These are phyloP conservation scores for Caenorhabditis briggsae DNA, from an alignment of 1,140 invertebrate genomes.

Conservation along the genomic window DNA sequence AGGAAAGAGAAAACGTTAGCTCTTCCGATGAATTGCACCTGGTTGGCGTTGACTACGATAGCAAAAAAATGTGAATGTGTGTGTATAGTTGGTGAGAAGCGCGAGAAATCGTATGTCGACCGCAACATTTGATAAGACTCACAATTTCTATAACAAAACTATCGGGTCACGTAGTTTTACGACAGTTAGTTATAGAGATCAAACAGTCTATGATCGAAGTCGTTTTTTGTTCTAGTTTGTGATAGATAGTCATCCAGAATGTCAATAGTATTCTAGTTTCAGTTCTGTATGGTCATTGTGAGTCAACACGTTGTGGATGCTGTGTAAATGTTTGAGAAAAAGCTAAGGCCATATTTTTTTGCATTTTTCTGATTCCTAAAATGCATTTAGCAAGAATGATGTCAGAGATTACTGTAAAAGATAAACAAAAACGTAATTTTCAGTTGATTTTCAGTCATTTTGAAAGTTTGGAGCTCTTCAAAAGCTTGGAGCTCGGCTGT, in stretches of 20 bases:
- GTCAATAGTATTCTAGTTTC: no score
- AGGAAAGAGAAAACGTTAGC: background rate
- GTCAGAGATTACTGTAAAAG: no score
- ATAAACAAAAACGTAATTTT: no score
- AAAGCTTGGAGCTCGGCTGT: no score
- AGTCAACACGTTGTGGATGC: background rate
- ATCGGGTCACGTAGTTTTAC: constrained; percentile 4
- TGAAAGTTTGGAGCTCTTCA: no score
- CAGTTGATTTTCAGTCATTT: no score
- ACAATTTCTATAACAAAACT: background rate
- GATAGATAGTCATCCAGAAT: no score
- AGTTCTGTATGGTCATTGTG: background rate
- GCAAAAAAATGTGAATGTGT: background rate
- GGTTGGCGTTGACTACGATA: constrained; percentile 2
- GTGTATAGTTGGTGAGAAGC: constrained; percentile 7
- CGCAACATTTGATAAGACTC: constrained; percentile 24
- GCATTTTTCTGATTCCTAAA: no score
- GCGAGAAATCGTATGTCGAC: background rate
- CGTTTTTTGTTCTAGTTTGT: background rate
- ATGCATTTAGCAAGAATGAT: no score
- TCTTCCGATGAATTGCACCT: constrained; percentile 22
- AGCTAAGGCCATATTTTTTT: no score
- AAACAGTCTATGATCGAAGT: background rate
- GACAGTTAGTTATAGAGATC: background rate
- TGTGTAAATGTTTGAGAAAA: no score